Evolutionary conservation across 2,113 vertebrate genomes (phyloP).

Genomic region (Pholis gunnellus): DNA sequence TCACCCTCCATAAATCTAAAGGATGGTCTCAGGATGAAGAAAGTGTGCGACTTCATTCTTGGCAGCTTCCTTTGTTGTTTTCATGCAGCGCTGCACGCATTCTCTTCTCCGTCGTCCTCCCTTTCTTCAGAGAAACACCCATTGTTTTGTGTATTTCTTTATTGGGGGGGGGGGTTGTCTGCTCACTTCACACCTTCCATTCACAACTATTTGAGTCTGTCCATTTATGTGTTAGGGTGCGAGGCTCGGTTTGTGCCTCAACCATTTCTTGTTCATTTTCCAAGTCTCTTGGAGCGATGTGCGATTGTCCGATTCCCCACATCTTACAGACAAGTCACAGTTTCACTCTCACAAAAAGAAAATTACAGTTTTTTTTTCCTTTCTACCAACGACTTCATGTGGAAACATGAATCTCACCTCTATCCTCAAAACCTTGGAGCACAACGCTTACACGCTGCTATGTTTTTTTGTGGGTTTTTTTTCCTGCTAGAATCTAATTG

Average conservation of each 20-base stretch:
- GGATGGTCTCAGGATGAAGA: background rate
- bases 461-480: slow-evolving; percentile 22
- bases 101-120: background rate
- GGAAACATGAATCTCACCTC: slow-evolving; percentile 43
- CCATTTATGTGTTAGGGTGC: slow-evolving; percentile 24
- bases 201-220: slow-evolving; percentile 39
- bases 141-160: slow-evolving; percentile 4
- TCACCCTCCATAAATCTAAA: slow-evolving; percentile 8
- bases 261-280: slow-evolving; percentile 29
- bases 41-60: slow-evolving; percentile 6
- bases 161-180: background rate
- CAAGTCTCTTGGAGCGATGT: slow-evolving; percentile 23
- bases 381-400: slow-evolving; percentile 46
- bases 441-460: slow-evolving; percentile 43
- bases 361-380: slow-evolving; percentile 13
- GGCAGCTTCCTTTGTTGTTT: slow-evolving; percentile 22
- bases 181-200: slow-evolving; percentile 56
- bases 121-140: slow-evolving; percentile 25
- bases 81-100: slow-evolving; percentile 3
- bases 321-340: slow-evolving; percentile 24
- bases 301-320: slow-evolving; percentile 27
- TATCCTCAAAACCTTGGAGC: slow-evolving; percentile 39
- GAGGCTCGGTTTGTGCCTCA: background rate
- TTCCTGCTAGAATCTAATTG: slow-evolving; percentile 63
- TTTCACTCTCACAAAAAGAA: background rate